phyloP scores from a whole-genome alignment of 2,113 vertebrate species.

The Muntiacus reevesi region DNA sequence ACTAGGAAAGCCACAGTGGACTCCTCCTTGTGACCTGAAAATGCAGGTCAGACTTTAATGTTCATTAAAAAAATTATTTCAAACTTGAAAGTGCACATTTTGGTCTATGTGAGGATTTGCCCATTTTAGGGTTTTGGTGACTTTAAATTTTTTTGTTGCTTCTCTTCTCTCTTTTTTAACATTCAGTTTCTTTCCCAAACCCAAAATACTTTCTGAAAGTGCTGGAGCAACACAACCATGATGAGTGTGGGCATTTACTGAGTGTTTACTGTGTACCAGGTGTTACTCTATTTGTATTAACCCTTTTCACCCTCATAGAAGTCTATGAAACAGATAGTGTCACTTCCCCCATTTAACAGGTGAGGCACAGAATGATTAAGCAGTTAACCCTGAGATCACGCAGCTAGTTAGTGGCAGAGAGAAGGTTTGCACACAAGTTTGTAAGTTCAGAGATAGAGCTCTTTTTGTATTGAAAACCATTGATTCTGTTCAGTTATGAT shows the following conservation, averaged over 20 bases:
- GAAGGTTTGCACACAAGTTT: neutral
- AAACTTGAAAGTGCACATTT: neutral
- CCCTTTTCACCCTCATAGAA: neutral
- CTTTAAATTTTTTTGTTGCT: neutral
- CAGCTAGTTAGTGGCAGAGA: neutral
- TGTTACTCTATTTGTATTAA: neutral
- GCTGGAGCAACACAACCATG: rapidly evolving
- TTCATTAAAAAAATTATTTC: neutral
- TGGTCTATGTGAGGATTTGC: neutral
- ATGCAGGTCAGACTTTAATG: too few relatives aligned
- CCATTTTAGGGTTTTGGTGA: neutral
- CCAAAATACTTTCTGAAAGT: neutral
- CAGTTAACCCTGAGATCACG: neutral
- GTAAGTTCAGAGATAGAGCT: neutral
- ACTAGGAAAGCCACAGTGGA: neutral
- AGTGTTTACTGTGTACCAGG: rapidly evolving
- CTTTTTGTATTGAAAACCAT: neutral
- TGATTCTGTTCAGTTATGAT: neutral
- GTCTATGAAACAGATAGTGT: rapidly evolving
- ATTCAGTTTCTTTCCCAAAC: neutral
- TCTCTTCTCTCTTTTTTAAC: neutral
- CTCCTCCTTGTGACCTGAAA: neutral
- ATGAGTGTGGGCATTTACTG: rapidly evolving
- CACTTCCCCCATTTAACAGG: neutral
- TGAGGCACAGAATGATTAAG: neutral